Percentiles rank a stretch among this genome's conserved stretches.
Evolutionary conservation across 2,113 vertebrate species (phyloP).

Genomic region (Phylloscopus trochiloides): DNA sequence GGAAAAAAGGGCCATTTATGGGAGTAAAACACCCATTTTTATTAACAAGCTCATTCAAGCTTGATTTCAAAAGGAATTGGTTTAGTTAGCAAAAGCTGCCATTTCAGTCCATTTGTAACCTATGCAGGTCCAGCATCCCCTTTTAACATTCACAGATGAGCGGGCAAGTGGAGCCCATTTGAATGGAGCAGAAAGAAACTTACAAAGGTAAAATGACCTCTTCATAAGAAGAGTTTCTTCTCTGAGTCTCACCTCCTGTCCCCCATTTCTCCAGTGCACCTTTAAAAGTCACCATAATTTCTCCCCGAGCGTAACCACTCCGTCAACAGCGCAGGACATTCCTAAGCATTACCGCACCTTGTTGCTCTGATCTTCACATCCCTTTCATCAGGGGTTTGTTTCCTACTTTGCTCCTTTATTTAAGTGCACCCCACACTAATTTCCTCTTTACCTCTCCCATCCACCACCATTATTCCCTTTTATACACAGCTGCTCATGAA

Average conservation of each 20-base stretch:
- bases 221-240: not conserved
- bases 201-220: slow-evolving; percentile 2
- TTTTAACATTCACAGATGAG: slow-evolving; percentile 46
- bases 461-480: slow-evolving; percentile 14
- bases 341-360: not conserved
- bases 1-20: not conserved
- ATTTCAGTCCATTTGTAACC: slow-evolving; percentile 39
- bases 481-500: not conserved
- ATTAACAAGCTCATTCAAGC: slow-evolving; percentile 20
- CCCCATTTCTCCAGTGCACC: not conserved
- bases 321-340: not conserved
- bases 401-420: slow-evolving; percentile 25
- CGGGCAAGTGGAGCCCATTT: not conserved
- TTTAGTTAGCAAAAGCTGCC: slow-evolving; percentile 25
- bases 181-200: not conserved
- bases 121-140: not conserved
- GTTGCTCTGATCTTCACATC: not conserved
- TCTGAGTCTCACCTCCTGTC: not conserved
- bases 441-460: slow-evolving; percentile 28
- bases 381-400: slow-evolving; percentile 28
- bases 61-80: slow-evolving; percentile 26
- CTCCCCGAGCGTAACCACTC: not conserved
- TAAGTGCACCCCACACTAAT: slow-evolving; percentile 20
- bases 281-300: slow-evolving; percentile 10
- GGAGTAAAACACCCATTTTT: slow-evolving; percentile 12